Evolutionary conservation across 2,888 invertebrate species (phyloP).

Genomic region (Drosophila koepferae): DNA sequence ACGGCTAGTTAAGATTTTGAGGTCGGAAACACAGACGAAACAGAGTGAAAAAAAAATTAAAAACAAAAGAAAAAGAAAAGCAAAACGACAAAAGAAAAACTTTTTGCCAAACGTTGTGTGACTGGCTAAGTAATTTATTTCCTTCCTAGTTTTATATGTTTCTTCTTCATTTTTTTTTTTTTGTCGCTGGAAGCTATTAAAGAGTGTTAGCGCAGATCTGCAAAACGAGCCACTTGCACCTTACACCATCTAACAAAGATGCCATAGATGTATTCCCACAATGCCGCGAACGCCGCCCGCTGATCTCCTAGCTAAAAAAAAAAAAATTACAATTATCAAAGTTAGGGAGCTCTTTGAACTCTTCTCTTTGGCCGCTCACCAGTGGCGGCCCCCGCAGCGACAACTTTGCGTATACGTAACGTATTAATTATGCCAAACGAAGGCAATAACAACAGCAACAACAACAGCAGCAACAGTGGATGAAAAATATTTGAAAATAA

Average conservation of each 20-base stretch:
- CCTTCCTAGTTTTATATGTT: constrained; percentile 65
- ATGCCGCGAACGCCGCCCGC: background rate
- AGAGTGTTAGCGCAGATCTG: constrained; percentile 59
- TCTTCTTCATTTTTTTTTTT: constrained; percentile 12
- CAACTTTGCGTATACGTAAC: constrained; percentile 72
- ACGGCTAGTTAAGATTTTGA: constrained; percentile 39
- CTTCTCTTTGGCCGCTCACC: constrained; percentile 52
- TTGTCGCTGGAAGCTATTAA: constrained; percentile 72
- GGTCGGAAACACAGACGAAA: constrained; percentile 43
- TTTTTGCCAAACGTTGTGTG: constrained; percentile 52
- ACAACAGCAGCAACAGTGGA: constrained; percentile 14
- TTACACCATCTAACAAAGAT: constrained; percentile 48
- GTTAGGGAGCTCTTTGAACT: constrained; percentile 72
- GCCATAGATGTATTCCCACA: constrained; percentile 59
- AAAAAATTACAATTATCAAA: constrained; percentile 60
- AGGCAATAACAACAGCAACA: constrained; percentile 23
- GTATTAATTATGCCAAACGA: constrained; percentile 69
- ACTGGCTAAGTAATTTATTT: constrained; percentile 71
- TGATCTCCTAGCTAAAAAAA: background rate
- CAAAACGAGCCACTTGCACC: constrained; percentile 61
- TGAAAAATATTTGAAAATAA: constrained; percentile 19
- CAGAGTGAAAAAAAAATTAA: background rate
- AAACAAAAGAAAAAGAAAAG: constrained; percentile 15
- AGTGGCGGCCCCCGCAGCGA: constrained; percentile 68
- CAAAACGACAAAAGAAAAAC: constrained; percentile 28